Evolutionary conservation across 1,140 invertebrate genomes (phyloP), one percentile per base, ranked within the genome.

Genomic region (honey bee (Apis mellifera)): DNA sequence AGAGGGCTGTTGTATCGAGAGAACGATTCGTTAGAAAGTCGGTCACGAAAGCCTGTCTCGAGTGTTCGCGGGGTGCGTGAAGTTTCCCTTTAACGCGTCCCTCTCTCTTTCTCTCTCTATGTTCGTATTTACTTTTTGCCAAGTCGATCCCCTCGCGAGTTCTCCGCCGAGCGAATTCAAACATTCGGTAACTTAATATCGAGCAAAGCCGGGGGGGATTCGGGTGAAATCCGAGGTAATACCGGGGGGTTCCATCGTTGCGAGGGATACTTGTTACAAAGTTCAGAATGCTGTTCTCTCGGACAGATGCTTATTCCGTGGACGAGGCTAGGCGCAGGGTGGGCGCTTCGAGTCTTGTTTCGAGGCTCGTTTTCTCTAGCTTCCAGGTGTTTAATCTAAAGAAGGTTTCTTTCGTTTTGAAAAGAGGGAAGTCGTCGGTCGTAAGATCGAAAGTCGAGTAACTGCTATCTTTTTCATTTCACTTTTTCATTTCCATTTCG

Each of bases 281-380:
- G 78, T 84, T 84, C 64, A 21, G 26, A 68, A 80, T 55, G 77
- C 81, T 84, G 70, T 80, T 73, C 82, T 73, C 82, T 81, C 78
- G 78, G 78, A 74, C 78, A 74, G 82, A 84, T 73, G 77, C 82
- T 84, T 73, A 81, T 68, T 84, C 78, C 70, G 23, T 2, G 78
- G 73, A 79, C 69, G 54, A 60, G 70, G 32, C 62, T 52, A 50
- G 64, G 26, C 69, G 26, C 0, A 12, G 32, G 26, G 26, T 26
- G 26, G 26, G 2, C 2, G 26, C 1, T 62, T 32, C 52, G n/a
- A n/a, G 69, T 74, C 62, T 73, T 59, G 60, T 74, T 60, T 55
- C 50, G 2, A 32, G 26, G 26, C 23, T 64, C 12, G 26, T 32
- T 32, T 32, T 80, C 55, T 78, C 21, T 70, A 72, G 64, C 82